phyloP scores from a whole-genome alignment of 1,140 invertebrate genomes.

The Papilio xuthus region DNA sequence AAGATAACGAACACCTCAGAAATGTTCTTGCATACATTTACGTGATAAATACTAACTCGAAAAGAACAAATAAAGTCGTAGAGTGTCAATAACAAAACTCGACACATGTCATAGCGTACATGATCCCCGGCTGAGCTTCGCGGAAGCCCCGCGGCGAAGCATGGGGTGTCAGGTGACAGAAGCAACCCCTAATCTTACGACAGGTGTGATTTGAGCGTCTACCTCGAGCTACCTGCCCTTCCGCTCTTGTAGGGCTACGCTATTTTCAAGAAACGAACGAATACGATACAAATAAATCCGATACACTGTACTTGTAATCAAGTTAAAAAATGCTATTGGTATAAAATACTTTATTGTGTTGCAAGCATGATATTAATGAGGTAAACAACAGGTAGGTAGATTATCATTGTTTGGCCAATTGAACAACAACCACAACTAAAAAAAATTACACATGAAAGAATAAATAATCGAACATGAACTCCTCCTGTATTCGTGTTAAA shows the following conservation, averaged over 20 bases:
- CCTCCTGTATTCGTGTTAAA: too few species aligned
- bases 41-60: not conserved
- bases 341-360: not conserved
- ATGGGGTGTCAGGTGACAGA: conserved; percentile 13
- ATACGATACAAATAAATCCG: not conserved
- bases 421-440: not conserved
- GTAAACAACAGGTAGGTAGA: not conserved
- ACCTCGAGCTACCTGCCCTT: conserved; percentile 4
- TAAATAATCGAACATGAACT: too few species aligned
- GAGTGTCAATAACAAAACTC: not conserved
- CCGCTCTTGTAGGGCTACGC: conserved; percentile 39
- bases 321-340: not conserved
- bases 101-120: conserved; percentile 19
- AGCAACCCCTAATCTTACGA: conserved; percentile 33
- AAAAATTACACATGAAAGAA: not conserved
- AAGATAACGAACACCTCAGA: not conserved
- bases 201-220: conserved; percentile 36
- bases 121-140: conserved; percentile 11
- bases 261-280: conserved; percentile 14
- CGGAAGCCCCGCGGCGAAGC: conserved; percentile 8
- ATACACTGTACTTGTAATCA: not conserved
- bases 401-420: not conserved
- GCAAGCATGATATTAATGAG: not conserved
- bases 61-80: not conserved
- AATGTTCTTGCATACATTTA: not conserved